Base-by-base conservation (phyloP, 1,140 invertebrate genomes). In the Cydia pomonella region DNA sequence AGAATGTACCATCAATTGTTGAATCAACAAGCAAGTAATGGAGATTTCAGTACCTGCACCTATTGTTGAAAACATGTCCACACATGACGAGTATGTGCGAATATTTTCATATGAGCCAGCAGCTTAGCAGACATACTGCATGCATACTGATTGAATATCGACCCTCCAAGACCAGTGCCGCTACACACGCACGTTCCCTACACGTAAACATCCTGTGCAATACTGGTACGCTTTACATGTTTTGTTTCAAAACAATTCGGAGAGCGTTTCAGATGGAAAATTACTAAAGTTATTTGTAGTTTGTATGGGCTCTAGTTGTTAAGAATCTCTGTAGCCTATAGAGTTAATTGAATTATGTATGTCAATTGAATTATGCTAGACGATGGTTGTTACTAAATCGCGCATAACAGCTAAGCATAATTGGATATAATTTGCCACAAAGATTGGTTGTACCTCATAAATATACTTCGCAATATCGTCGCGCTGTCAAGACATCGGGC, bases 171-270 rank as follows among this genome's bases (percentile, higher is more conserved):
- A 53, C 16, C 50, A 53, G 16, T 47, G 16, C 44, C 47, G 47
- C 47, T 50, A 18, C 1, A n/a, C n/a, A 62, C 7, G 18, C 62
- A 73, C 18, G n/a, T 73, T 76, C 41, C 23, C 79, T 74, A 2
- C 79, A 86, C 83, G 75, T 77, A 13, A 59, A 59, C 53, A 59
- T 59, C 53, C 18, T 59, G 53, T 59, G 53, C 6, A 10, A 16
- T 44, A 44, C 13, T 16, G 3, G 12, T 59, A 23, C 21, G 18
- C n/a, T 23, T 10, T 18, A 23, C 53, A 7, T 59, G 53, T 59
- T 59, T 12, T 23, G 18, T 59, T 59, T 23, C 53, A 59, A 59
- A 59, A 59, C 53, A 59, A 23, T 59, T 23, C 21, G 21, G 9
- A 53, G n/a, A 21, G 2, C 53, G n/a, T 59, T 59, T n/a, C 9